Percentiles rank a stretch among this genome's conserved stretches.
These are phyloP conservation scores for Drosophila rellima DNA, from an alignment of 2,888 invertebrate species.

Conservation along the genomic window DNA sequence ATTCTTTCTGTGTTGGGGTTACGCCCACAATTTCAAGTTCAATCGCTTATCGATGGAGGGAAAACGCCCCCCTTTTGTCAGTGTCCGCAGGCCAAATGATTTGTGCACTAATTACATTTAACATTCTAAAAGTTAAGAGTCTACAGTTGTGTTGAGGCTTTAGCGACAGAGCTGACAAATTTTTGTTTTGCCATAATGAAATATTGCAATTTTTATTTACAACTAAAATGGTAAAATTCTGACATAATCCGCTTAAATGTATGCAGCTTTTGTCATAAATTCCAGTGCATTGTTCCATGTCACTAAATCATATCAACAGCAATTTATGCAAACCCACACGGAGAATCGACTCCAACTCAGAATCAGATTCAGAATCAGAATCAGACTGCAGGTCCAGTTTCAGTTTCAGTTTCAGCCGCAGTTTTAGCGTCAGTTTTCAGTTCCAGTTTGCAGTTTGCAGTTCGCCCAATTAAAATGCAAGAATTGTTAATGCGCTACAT, in stretches of 20 bases:
- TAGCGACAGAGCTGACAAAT: conserved; percentile 72
- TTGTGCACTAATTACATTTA: conserved; percentile 63
- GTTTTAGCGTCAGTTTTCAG: conserved; percentile 6
- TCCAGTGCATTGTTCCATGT: conserved; percentile 80
- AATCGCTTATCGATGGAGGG: conserved; percentile 49
- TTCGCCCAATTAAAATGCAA: conserved; percentile 80
- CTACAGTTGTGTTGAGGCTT: conserved; percentile 42
- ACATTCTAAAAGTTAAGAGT: conserved; percentile 41
- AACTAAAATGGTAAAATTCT: conserved; percentile 60
- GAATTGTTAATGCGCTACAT: conserved; percentile 82
- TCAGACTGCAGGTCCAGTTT: conserved; percentile 15
- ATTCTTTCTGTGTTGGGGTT: conserved; percentile 2
- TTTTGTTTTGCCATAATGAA: conserved; percentile 50
- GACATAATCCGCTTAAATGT: conserved; percentile 78
- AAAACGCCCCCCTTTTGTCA: conserved; percentile 37
- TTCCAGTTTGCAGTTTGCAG: conserved; percentile 41
- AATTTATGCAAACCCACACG: conserved; percentile 81
- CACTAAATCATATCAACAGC: conserved; percentile 82
- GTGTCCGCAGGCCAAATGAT: conserved; percentile 38
- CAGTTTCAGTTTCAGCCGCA: conserved; percentile 18
- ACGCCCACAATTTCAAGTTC: conserved; percentile 46
- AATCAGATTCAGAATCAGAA: not conserved
- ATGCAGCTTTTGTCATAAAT: conserved; percentile 75
- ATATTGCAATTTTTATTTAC: conserved; percentile 64
- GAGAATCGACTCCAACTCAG: conserved; percentile 19